Conservation (phyloP, 1,140 invertebrate genomes). For the Drosophila lini region DNA sequence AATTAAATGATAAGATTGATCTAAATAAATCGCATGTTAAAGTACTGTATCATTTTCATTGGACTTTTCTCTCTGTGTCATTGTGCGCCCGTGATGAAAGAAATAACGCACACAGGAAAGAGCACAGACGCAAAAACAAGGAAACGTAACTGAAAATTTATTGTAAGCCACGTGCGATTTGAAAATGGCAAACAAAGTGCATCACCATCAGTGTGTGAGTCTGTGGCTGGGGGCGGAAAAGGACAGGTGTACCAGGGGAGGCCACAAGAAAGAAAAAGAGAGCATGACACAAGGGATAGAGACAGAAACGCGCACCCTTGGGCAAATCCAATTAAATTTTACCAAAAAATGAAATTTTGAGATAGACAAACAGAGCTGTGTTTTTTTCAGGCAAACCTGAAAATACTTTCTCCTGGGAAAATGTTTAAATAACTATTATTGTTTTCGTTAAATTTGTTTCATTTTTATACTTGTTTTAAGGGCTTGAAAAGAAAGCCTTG, state of each 20-base stretch:
- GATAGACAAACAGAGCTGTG: constrained; percentile 26
- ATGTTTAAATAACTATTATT: neutral
- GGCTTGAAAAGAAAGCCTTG: neutral
- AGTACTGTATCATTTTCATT: too few species aligned
- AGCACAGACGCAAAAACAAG: constrained; percentile 23
- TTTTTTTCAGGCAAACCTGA: neutral
- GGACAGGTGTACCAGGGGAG: constrained; percentile 14
- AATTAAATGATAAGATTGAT: too few species aligned
- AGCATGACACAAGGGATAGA: neutral
- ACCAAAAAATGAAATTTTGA: constrained; percentile 34
- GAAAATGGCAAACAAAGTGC: constrained; percentile 66
- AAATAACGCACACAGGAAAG: constrained; percentile 22
- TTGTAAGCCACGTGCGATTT: constrained; percentile 70
- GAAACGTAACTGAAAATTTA: constrained; percentile 67
- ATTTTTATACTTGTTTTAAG: neutral
- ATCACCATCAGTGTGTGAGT: constrained; percentile 15
- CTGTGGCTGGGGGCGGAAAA: neutral
- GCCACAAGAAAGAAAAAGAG: neutral
- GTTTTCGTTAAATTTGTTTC: neutral
- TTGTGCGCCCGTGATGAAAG: constrained; percentile 31
- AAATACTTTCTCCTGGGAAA: neutral
- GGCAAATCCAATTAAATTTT: constrained; percentile 60
- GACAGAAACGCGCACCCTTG: constrained; percentile 23
- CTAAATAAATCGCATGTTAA: too few species aligned
- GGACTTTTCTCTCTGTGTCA: neutral